A percentile compares a stretch with the other conserved stretches of the same genome.
These are phyloP conservation scores for Rhopilema esculentum DNA, from an alignment of 30 jellyfish, hydroid and myxozoan species.

Conservation along the genomic window DNA sequence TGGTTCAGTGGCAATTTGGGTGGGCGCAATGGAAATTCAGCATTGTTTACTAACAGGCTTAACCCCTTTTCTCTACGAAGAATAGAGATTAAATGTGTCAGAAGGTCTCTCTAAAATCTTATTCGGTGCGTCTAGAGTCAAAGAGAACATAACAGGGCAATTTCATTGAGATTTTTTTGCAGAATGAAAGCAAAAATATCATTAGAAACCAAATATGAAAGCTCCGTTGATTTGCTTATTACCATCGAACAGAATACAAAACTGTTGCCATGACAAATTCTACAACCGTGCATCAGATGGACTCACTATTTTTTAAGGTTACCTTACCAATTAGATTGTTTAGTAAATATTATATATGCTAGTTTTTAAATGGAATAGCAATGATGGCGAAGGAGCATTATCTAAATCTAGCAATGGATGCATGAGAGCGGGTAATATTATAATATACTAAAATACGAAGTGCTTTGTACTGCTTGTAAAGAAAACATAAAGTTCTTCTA, in stretches of 20 bases:
- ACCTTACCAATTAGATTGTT: neutral
- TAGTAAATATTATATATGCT: neutral
- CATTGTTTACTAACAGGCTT: too few species aligned
- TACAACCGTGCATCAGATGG: neutral
- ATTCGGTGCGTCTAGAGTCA: too few species aligned
- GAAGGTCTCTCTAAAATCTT: too few species aligned
- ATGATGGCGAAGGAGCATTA: neutral
- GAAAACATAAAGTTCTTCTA: constrained; percentile 39
- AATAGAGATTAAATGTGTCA: neutral
- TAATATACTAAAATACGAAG: neutral
- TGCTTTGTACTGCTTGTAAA: constrained; percentile 56
- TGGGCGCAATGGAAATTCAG: too few species aligned
- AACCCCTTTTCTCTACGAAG: neutral
- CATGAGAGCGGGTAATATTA: neutral
- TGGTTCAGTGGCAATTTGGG: too few species aligned
- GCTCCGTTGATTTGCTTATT: neutral
- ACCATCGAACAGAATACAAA: neutral
- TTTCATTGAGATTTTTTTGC: neutral
- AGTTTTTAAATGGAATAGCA: neutral
- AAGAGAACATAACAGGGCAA: neutral
- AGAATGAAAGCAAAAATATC: neutral
- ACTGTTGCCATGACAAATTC: too few species aligned
- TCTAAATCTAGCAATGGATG: neutral
- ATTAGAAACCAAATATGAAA: too few species aligned
- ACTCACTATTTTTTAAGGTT: neutral